phyloP scores from a whole-genome alignment of 2,888 invertebrate species.

The Ochropleura plecta region DNA sequence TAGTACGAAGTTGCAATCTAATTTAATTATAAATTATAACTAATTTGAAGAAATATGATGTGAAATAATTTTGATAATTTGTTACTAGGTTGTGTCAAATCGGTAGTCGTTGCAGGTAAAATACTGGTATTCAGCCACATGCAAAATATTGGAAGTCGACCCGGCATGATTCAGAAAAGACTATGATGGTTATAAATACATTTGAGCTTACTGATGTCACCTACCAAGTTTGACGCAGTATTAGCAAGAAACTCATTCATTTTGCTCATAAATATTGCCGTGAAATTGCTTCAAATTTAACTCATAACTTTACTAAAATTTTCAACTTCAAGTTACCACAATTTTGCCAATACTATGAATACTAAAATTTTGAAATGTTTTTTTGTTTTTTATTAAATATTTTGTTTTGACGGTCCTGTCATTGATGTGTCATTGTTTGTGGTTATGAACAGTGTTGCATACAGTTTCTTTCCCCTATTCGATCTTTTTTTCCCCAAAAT shows the following conservation, averaged over 20 bases:
- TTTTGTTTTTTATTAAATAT: neutral
- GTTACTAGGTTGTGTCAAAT: neutral
- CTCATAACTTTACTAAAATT: neutral
- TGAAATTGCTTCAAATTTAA: neutral
- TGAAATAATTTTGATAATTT: neutral
- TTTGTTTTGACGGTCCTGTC: neutral
- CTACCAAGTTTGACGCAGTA: constrained; percentile 51
- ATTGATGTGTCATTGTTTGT: neutral
- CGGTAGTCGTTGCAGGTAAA: neutral
- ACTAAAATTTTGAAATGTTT: neutral
- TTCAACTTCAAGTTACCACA: no score
- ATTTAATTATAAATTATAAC: no score
- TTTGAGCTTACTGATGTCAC: constrained; percentile 26
- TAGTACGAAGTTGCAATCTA: neutral
- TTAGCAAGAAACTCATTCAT: constrained; percentile 57
- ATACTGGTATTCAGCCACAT: neutral
- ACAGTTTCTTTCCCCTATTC: neutral
- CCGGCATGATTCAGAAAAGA: neutral
- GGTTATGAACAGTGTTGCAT: constrained; percentile 3
- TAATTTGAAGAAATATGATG: no score
- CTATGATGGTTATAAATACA: neutral
- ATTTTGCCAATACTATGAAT: neutral
- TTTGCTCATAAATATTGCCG: neutral
- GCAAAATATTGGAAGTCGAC: neutral
- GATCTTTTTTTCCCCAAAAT: neutral